Evolutionary conservation across 2,797 vertebrate species (phyloP), one percentile per base, ranked within the genome.

Genomic region (Phalloptychus januarius): DNA sequence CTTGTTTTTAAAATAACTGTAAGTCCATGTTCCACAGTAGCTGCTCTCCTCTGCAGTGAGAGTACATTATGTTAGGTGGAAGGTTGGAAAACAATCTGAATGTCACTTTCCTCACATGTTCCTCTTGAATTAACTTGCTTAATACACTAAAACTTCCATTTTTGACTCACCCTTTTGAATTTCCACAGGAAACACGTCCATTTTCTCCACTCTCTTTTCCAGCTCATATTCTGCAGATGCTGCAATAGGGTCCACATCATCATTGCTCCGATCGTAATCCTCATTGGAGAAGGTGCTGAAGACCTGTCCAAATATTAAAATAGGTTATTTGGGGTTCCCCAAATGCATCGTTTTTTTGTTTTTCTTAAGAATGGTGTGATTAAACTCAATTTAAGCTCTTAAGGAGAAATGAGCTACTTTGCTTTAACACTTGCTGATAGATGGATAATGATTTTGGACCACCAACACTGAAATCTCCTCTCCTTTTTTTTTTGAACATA

Each of bases 161-260:
- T 45, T 15, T n/a, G 71, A 80, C 83, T 65, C 42, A 93, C 92
- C 93, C 89, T 93, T 98, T 91, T 97, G 96, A 82, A 98, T 97
- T 94, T 98, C 97, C 85, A 98, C 97, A 42, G 97, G 96, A 90
- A 98, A 98, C 74, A 98, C 97, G 23, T 98, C 97, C 97, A 98
- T 97, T 94, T 97, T 98, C 92, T 98, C 97, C 89, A 98, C 97
- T 61, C 97, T 96, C 88, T 98, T 98, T 92, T 98, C 97, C 92
- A 98, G 93, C 86, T 98, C 97, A 46, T 98, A 98, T 80, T 98
- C 97, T 1, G 97, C 97, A 61, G 97, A 98, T 1, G 97, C 97
- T 71, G 97, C 96, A 63, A 98, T 97, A 2, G 97, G 97, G 72
- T 98, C 97, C 90, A 98, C 97, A 52, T 98, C 97, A 83, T 98